Evolutionary conservation across 2,888 invertebrate genomes (phyloP), one percentile per base, ranked within the genome.

Genomic region (Limenitis camilla): DNA sequence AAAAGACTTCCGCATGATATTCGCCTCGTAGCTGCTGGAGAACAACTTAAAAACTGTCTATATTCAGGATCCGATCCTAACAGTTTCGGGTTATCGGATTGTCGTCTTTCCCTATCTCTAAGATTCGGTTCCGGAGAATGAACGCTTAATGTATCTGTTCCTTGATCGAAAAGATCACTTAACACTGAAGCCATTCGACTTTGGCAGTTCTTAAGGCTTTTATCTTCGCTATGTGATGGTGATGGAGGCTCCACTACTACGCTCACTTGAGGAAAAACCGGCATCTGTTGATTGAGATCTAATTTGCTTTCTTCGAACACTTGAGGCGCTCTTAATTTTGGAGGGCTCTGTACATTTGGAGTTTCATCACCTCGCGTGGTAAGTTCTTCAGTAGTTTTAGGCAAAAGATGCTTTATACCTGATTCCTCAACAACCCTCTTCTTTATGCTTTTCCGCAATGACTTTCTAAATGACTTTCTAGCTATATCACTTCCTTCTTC

Each of bases 1-100:
- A 96, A 91, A 61, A 96, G 91, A 68, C 96, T 96, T 55, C 96
- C 96, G 75, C 96, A 96, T 60, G 96, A 96, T 72, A 97, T 96
- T 62, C 97, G 88, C 58, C 97, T 90, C 6, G 96, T 95, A 7
- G 96, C 95, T 50, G 95, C 94, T 5, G 95, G 94, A 1, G 95
- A 94, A 67, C 92, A 92, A 61, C 91, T 93, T 28, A 93, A 78
- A 64, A 92, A 92, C 61, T 89, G 87, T 8, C 89, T 84, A 64
- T 91, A 90, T 63, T 92, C 92, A 42, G 90, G 88, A 68, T 92
- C 92, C 45, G 91, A 89, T 0, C 83, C 79, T 42, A 92, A 71
- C 7, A 90, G 77, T 64, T 92, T 91, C 7, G 91, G 91, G 68
- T 90, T 92, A 72, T 90, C 80, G 56, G 89, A 74, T 69, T 88